These are phyloP conservation scores for Gallinago stenura DNA, from an alignment of 2,797 vertebrate species.

Conservation along the genomic window DNA sequence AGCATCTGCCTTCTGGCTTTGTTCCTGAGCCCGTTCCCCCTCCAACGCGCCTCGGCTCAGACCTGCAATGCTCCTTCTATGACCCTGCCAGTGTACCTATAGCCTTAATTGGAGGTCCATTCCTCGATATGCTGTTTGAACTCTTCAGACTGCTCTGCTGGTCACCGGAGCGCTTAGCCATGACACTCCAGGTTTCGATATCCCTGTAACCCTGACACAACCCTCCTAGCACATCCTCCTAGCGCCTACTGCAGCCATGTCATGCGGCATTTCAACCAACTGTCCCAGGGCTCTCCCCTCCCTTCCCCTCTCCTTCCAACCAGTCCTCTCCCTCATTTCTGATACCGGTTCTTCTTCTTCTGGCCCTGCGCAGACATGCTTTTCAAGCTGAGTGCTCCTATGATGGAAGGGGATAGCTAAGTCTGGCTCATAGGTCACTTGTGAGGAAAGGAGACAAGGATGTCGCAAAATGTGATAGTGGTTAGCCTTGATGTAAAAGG, in stretches of 20 bases:
- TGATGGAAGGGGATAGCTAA: not conserved
- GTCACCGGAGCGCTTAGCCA: fast-evolving
- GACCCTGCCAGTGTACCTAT: not conserved
- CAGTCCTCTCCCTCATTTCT: not conserved
- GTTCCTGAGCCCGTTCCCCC: not conserved
- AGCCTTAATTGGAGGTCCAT: not conserved
- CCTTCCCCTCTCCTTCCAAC: not conserved
- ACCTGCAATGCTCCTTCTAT: not conserved
- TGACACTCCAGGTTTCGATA: not conserved
- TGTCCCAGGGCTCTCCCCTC: not conserved
- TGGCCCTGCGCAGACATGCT: not conserved
- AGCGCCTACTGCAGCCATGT: not conserved
- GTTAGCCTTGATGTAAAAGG: not conserved
- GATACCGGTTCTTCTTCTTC: not conserved
- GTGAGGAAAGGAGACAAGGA: not conserved
- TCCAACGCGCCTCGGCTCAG: fast-evolving
- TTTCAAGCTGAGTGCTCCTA: not conserved
- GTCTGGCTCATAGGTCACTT: not conserved
- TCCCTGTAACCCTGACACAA: not conserved
- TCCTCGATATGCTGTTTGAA: not conserved
- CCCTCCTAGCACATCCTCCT: not conserved
- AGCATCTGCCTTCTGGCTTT: slow-evolving; percentile 22
- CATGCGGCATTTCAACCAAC: slow-evolving; percentile 8
- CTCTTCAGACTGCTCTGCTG: not conserved
- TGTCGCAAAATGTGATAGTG: not conserved